Conservation (phyloP, 2,113 vertebrate species). For the Phalacrocorax aristotelis region DNA sequence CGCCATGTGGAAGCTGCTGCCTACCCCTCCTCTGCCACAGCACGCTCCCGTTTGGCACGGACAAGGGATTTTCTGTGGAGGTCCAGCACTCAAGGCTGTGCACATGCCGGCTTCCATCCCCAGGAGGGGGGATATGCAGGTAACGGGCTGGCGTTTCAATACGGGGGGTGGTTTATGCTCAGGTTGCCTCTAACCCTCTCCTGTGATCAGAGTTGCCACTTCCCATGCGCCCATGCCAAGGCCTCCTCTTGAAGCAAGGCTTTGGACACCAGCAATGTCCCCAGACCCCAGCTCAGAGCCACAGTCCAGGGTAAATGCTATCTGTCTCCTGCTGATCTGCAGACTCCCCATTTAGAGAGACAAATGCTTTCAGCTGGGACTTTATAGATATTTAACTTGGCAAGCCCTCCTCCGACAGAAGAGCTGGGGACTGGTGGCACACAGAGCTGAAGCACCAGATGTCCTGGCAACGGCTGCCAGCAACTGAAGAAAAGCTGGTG, state of each 20-base stretch:
- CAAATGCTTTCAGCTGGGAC: background rate
- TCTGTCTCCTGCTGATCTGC: background rate
- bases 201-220: accelerated
- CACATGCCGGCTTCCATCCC: accelerated
- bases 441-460: background rate
- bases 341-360: background rate
- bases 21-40: background rate
- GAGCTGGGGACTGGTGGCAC: background rate
- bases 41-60: background rate
- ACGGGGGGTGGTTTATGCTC: background rate
- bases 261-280: background rate
- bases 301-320: accelerated
- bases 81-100: background rate
- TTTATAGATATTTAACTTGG: accelerated
- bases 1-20: background rate
- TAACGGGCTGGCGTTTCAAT: accelerated
- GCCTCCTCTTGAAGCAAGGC: too few species aligned
- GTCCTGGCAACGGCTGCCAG: background rate
- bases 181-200: background rate
- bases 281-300: background rate
- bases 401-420: background rate
- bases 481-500: background rate
- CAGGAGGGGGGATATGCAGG: background rate
- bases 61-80: accelerated
- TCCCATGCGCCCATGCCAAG: background rate